Evolutionary conservation across 1,140 invertebrate genomes (phyloP), one percentile per base, ranked within the genome.

Genomic region (Tetragnatha versicolor): DNA sequence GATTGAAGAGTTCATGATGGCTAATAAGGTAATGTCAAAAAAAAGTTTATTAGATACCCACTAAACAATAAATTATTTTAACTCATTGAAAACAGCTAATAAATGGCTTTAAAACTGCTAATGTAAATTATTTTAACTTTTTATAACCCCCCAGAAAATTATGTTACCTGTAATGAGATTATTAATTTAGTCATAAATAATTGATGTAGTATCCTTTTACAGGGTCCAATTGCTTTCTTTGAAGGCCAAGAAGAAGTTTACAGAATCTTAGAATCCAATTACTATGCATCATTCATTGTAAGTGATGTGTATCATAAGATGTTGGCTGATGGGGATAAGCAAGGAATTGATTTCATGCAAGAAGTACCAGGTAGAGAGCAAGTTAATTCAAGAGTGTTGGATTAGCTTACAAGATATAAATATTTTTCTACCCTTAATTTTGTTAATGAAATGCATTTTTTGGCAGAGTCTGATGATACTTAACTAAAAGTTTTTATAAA

Each of bases 1-100:
- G 73, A 96, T 96, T 89, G 94, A 96, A 84, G 89, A 91, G 29
- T 97, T 96, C 86, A 86, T 97, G 65, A 84, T 94, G 51, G 94
- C 94, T 37, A 91, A 94, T 83, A 93, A 92, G 83, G 86, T 86
- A 84, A 80, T 82, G 65, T 47, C n/a, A 66, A 29, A 51, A 27
- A 53, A 14, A 10, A 12, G 29, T 29, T 53, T 53, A 14, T 53
- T 9, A 25, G 29, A 53, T 20, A 10, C 7, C 7, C 39, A 42
- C 7, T 42, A 10, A 42, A 10, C 17, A 17, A n/a, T n/a, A 20
- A 20, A 20, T 51, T 0, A 51, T 2, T 51, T 51, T 51, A 20
- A 0, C 39, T 51, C 9, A 20, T 51, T 20, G 25, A 51, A 22
- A 51, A 51, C 3, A 20, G 2, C 25, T 51, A 20, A 51, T 51